Evolutionary conservation across 2,888 invertebrate genomes (phyloP).

Genomic region (Sinhomidia bicolor): DNA sequence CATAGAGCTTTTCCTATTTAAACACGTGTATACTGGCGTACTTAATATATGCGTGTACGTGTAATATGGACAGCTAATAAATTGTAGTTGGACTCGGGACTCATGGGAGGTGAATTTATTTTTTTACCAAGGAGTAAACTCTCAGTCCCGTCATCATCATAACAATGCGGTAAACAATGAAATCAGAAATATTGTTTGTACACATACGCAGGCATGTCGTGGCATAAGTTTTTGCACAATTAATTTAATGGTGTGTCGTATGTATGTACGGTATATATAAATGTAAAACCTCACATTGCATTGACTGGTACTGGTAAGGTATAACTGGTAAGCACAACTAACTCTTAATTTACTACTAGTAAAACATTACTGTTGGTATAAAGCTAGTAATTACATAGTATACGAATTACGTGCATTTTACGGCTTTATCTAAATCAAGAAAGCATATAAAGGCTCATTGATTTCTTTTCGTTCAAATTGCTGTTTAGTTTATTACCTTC

Average conservation of each 20-base stretch:
- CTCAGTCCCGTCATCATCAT: not conserved
- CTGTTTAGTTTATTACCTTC: not conserved
- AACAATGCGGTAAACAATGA: not conserved
- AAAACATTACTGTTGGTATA: not conserved
- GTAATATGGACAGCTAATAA: not conserved
- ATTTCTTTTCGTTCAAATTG: not conserved
- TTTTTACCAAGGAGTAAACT: not conserved
- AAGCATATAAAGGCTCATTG: not conserved
- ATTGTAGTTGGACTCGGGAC: not conserved
- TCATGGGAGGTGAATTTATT: too few relatives aligned
- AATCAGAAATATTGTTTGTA: not conserved
- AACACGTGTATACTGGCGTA: not conserved
- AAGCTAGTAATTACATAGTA: not conserved
- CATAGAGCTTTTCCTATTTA: not conserved
- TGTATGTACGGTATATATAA: not conserved
- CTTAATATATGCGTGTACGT: not conserved
- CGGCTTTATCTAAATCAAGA: not conserved
- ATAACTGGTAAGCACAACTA: too few relatives aligned
- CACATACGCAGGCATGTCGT: not conserved
- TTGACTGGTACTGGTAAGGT: too few relatives aligned
- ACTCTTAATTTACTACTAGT: too few relatives aligned
- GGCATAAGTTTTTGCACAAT: slow-evolving; percentile 31
- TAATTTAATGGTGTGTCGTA: slow-evolving; percentile 12
- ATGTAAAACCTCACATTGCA: not conserved
- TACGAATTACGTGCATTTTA: not conserved